A percentile compares a stretch with the other conserved stretches of the same genome.
These are phyloP conservation scores for western clawed frog (Xenopus tropicalis) DNA, from an alignment of 2,113 vertebrate species.

Conservation along the genomic window UCB_Xtro_10.0 CM004446.2:109879001-109879500, in stretches of 20 bases:
- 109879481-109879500: no score
- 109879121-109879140: slow-evolving; percentile 6
- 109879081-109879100: slow-evolving; percentile 24
- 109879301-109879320: slow-evolving; percentile 35
- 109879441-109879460: no score
- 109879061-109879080: slow-evolving; percentile 25
- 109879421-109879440: no score
- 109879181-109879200: slow-evolving; percentile 1
- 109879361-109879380: background rate
- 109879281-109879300: slow-evolving; percentile 19
- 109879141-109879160: slow-evolving; percentile 25
- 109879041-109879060: slow-evolving; percentile 5
- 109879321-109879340: slow-evolving; percentile 15
- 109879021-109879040: slow-evolving; percentile 19
- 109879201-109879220: background rate
- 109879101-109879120: slow-evolving; percentile 9
- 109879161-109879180: slow-evolving; percentile 9
- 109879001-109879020: background rate
- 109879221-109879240: slow-evolving; percentile 22
- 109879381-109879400: no score
- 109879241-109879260: slow-evolving; percentile 27
- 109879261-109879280: slow-evolving; percentile 19
- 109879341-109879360: slow-evolving; percentile 24
- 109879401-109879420: no score
- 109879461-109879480: no score